These are phyloP conservation scores for Drosophila trapezifrons DNA, from an alignment of 1,140 invertebrate species.

Conservation along the genomic window DNA sequence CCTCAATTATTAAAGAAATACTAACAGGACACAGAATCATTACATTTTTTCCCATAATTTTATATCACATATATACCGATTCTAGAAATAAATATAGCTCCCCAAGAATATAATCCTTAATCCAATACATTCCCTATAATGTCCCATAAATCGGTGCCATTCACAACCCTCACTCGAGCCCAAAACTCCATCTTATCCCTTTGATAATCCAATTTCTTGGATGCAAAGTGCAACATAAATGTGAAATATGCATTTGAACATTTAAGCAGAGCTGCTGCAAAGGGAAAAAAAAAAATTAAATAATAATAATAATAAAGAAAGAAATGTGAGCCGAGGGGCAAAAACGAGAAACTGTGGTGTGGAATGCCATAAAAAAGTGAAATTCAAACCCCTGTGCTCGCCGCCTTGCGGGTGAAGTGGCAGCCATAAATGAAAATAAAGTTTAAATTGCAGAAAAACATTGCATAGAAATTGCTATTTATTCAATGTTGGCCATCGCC, in stretches of 20 bases:
- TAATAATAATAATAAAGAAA: slow-evolving; percentile 9
- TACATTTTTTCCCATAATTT: no score
- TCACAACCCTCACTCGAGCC: no score
- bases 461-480: slow-evolving; percentile 75
- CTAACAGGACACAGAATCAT: no score
- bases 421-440: slow-evolving; percentile 74
- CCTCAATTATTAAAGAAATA: no score
- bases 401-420: slow-evolving; percentile 18
- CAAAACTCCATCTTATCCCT: background rate
- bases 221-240: slow-evolving; percentile 23
- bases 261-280: slow-evolving; percentile 1
- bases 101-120: background rate
- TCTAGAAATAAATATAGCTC: background rate
- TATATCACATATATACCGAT: background rate
- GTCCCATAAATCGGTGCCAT: background rate
- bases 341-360: slow-evolving; percentile 8
- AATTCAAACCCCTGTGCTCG: slow-evolving; percentile 39
- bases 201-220: slow-evolving; percentile 24
- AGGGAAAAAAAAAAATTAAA: background rate
- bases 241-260: slow-evolving; percentile 29
- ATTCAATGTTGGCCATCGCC: slow-evolving; percentile 62
- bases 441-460: slow-evolving; percentile 77
- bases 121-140: background rate
- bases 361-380: slow-evolving; percentile 32
- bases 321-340: slow-evolving; percentile 23